Conservation (phyloP, 2,113 vertebrate genomes). For the Papio anubis region DNA sequence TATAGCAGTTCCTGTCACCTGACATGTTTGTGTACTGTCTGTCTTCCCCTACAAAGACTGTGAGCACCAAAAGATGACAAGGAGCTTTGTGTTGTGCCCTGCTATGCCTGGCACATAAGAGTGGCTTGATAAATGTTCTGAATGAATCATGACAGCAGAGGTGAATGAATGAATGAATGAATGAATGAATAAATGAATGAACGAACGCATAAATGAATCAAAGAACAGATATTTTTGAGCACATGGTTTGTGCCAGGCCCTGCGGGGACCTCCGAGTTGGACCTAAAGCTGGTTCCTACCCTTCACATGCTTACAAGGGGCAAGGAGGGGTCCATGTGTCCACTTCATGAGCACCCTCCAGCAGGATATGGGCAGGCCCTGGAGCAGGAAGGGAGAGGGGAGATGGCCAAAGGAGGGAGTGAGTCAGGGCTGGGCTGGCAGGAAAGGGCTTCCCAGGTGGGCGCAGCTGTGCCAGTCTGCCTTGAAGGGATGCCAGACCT, state of each 20-base stretch:
- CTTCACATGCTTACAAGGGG: background rate
- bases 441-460: background rate
- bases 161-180: background rate
- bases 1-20: background rate
- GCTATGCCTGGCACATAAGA: background rate
- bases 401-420: background rate
- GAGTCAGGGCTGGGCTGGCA: accelerated
- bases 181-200: background rate
- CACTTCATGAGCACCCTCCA: background rate
- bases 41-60: background rate
- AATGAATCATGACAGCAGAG: background rate
- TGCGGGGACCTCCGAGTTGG: background rate
- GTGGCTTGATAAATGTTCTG: background rate
- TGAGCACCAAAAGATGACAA: background rate
- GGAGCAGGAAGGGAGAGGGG: background rate
- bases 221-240: background rate
- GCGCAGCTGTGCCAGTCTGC: background rate
- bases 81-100: background rate
- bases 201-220: background rate
- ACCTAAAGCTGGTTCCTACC: background rate
- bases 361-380: background rate
- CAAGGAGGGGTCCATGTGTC: background rate
- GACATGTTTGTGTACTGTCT: background rate
- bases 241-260: background rate
- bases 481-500: background rate